Conservation (phyloP, 37 sponge, comb jelly and placozoan genomes). For the Haliclona indistincta region DNA sequence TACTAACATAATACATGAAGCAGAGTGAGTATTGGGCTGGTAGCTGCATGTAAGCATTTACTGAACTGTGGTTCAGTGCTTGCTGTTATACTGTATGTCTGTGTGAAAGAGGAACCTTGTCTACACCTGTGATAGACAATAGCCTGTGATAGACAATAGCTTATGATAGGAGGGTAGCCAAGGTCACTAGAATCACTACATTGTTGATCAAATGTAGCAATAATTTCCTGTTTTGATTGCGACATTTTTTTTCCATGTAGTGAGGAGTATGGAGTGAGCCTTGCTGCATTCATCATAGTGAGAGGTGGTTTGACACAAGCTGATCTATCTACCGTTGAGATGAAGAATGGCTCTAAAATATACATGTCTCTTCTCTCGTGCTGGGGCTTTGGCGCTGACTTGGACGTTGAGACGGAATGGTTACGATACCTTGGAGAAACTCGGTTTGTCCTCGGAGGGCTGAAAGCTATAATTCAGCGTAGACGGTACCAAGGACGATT, state of each 20-base stretch:
- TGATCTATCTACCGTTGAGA: constrained; percentile 65
- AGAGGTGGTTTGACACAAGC: constrained; percentile 55
- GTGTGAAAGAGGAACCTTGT: no score
- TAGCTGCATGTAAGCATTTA: no score
- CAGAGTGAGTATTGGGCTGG: constrained; percentile 70
- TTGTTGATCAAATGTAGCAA: no score
- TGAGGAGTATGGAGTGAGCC: constrained; percentile 76
- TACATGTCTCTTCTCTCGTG: constrained; percentile 62
- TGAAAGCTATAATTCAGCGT: constrained; percentile 53
- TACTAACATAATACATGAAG: constrained; percentile 63
- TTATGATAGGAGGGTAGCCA: no score
- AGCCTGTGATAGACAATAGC: no score
- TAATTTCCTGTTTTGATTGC: no score
- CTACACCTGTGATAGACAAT: no score
- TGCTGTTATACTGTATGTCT: no score
- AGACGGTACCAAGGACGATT: constrained; percentile 69
- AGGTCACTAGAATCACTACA: no score
- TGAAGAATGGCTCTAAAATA: constrained; percentile 21
- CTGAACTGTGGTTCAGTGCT: no score
- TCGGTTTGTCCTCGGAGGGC: constrained; percentile 67
- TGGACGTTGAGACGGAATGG: constrained; percentile 93
- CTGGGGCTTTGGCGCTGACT: constrained; percentile 89
- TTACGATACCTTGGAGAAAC: constrained; percentile 70
- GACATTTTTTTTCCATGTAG: constrained; percentile 49
- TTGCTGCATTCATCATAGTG: constrained; percentile 79